Conservation (phyloP, 2,797 vertebrate species). For the Cuniculus paca region DNA sequence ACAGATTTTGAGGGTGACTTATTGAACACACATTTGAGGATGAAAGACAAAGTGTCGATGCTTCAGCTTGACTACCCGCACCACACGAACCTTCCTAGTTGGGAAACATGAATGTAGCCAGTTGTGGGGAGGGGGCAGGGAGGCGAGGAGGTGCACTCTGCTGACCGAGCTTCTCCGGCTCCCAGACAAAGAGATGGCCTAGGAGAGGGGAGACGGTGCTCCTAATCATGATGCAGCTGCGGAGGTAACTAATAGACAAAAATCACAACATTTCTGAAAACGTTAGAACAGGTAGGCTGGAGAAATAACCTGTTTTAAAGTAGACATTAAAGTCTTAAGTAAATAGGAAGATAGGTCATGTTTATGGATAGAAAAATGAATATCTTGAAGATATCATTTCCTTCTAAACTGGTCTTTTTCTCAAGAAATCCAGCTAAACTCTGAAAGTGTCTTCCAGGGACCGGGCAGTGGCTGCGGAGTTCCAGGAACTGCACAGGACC, state of each 20-base stretch:
- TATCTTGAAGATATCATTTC: neutral
- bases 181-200: neutral
- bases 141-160: neutral
- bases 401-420: neutral
- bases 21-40: neutral
- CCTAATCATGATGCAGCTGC: neutral
- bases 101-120: neutral
- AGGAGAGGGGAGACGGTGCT: neutral
- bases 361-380: neutral
- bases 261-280: neutral
- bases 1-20: neutral
- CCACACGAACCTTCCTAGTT: neutral
- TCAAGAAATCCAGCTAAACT: neutral
- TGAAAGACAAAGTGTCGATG: too few relatives aligned
- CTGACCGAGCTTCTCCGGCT: neutral
- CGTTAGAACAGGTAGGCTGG: neutral
- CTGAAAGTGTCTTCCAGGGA: neutral
- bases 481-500: neutral
- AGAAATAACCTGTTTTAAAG: neutral
- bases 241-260: neutral
- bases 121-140: neutral
- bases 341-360: neutral
- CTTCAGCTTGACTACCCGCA: too few relatives aligned
- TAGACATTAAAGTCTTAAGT: neutral
- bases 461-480: neutral